Evolutionary conservation across 2,888 invertebrate genomes (phyloP).

Genomic region (Schrankia costaestrigalis): DNA sequence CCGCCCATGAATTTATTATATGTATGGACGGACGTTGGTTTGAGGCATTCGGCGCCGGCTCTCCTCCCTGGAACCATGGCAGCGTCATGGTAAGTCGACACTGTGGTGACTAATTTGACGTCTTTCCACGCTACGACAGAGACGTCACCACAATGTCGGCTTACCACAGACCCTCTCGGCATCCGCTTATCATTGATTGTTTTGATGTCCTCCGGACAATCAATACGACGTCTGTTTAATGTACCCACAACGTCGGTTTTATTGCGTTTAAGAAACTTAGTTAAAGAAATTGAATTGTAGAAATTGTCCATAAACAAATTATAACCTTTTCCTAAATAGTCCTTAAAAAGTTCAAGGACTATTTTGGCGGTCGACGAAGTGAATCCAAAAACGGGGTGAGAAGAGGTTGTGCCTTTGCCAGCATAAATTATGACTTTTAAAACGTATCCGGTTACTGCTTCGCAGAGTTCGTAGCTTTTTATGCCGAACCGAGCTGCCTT

Average conservation of each 20-base stretch:
- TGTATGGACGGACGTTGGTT: constrained; percentile 7
- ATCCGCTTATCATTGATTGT: constrained; percentile 1
- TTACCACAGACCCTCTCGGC: neutral
- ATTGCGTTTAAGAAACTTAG: neutral
- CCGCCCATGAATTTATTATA: no score
- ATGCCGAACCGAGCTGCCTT: constrained; percentile 16
- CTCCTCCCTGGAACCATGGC: constrained; percentile 7
- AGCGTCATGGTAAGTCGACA: constrained; percentile 8
- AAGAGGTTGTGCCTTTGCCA: neutral
- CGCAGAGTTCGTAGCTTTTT: constrained; percentile 12
- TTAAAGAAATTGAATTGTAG: neutral
- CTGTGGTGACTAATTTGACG: constrained; percentile 4
- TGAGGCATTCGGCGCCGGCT: neutral
- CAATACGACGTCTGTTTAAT: neutral
- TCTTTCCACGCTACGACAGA: constrained; percentile 8
- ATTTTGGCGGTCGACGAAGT: neutral
- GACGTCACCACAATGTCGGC: constrained; percentile 6
- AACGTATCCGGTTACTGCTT: constrained; percentile 4
- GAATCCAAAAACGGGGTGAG: neutral
- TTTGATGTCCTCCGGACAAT: constrained; percentile 2
- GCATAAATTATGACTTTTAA: neutral
- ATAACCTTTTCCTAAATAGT: constrained; percentile 1
- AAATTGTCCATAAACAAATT: neutral
- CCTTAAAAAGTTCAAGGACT: neutral
- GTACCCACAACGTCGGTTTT: neutral